Evolutionary conservation across 2,888 invertebrate species (phyloP), one percentile per base, ranked within the genome.

Genomic region (Drosophila greeni): DNA sequence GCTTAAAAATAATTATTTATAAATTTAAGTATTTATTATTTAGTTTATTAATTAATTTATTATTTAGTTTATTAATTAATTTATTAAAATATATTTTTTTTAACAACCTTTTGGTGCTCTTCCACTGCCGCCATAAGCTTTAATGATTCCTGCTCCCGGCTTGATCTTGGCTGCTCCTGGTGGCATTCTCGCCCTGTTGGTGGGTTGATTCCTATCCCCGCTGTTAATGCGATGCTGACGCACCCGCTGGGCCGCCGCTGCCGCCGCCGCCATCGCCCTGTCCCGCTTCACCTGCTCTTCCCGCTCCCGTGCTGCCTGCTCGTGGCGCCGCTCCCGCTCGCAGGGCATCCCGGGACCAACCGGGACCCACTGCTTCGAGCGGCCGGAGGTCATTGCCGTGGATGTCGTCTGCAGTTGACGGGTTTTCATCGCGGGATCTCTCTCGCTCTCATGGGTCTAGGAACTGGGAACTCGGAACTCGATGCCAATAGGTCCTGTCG

Each of bases 291-390:
- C 34, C 40, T 64, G 70, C 57, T 74, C 71, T 18, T 80, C 75
- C 31, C 66, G 59, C 34, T 77, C 72, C 31, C 49, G 66, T 29
- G 42, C 42, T 9, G 42, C 42, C 42, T n/a, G 67, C 36, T 75
- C 75, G 24, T 77, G 78, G 36, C 55, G 66, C 14, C 55, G 56
- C 49, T 80, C 76, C 18, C 78, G 70, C 43, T 80, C 77, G 54
- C 77, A 79, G 24, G 57, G 36, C 2, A 65, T 20, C 0, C 65
- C 33, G 2, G 36, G 26, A 9, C 14, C 62, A 62, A 5, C 40
- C 43, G 26, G 65, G 23, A 72, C 51, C 43, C 37, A 52, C 36
- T 47, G 61, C 20, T 48, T 69, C 11, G 52, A 69, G 23, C 70
- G 70, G 11, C 18, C 52, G n/a, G 61, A 36, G n/a, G 47, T 40